Conservation (phyloP, 2,113 vertebrate genomes). For the Oncorhynchus keta region DNA sequence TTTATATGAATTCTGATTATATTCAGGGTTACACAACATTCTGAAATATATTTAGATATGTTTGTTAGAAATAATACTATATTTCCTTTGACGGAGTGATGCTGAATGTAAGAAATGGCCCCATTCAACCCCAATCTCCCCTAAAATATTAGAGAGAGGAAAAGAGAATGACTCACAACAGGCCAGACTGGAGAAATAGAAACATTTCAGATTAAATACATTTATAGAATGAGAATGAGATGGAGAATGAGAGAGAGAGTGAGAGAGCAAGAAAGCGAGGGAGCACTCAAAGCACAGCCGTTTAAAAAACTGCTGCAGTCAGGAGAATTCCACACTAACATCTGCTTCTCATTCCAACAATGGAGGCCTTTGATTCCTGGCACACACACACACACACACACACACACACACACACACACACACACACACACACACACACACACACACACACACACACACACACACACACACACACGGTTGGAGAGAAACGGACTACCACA, state of each 20-base stretch:
- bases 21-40: too few species aligned
- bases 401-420: neutral
- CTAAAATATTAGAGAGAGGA: conserved; percentile 8
- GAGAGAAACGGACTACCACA: too few species aligned
- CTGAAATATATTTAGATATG: too few species aligned
- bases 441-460: too few species aligned
- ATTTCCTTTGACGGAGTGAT: too few species aligned
- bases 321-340: conserved; percentile 82
- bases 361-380: conserved; percentile 75
- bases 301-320: conserved; percentile 79
- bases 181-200: conserved; percentile 21
- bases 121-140: too few species aligned
- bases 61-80: too few species aligned
- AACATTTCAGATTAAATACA: conserved; percentile 44
- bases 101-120: too few species aligned
- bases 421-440: too few species aligned
- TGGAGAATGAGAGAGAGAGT: conserved; percentile 4
- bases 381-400: conserved; percentile 19
- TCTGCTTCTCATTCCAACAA: conserved; percentile 93
- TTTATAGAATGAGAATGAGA: conserved; percentile 8
- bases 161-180: conserved; percentile 7
- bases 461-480: too few species aligned
- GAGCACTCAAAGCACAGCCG: conserved; percentile 45
- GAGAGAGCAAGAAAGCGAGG: conserved; percentile 10
- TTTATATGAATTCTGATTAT: too few species aligned